Conservation (phyloP, 2,888 invertebrate genomes). For the Thumatha senex region DNA sequence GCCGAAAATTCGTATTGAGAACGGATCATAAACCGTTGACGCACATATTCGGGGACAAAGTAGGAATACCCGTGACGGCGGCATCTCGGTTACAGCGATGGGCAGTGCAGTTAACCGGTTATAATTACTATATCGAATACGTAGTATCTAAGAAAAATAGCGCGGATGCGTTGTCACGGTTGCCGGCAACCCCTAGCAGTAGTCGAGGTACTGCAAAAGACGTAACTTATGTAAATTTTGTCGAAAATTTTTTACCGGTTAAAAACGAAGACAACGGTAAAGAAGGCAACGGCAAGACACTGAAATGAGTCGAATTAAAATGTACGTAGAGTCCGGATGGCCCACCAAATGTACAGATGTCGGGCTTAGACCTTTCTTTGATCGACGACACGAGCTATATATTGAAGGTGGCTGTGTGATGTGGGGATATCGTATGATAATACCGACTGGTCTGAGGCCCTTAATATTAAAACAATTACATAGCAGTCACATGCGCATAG, state of each 20-base stretch:
- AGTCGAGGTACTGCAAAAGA: neutral
- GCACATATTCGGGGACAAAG: conserved; percentile 6
- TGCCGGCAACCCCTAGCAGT: neutral
- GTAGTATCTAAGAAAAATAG: neutral
- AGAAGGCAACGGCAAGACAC: neutral
- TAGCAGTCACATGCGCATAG: too few relatives aligned
- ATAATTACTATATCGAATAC: conserved; percentile 5
- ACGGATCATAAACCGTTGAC: conserved; percentile 14
- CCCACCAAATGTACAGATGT: neutral
- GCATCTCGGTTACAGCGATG: conserved; percentile 4
- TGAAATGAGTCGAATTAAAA: neutral
- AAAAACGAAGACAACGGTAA: neutral
- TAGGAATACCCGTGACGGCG: conserved; percentile 9
- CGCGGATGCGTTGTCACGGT: neutral
- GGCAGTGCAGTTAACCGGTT: conserved; percentile 2
- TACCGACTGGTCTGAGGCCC: neutral
- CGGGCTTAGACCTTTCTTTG: neutral
- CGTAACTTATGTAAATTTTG: neutral
- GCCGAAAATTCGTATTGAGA: conserved; percentile 1
- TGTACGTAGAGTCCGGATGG: neutral
- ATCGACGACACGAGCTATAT: neutral
- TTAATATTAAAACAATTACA: neutral
- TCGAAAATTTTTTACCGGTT: neutral
- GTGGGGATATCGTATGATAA: neutral
- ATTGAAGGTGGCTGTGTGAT: neutral